Evolutionary conservation across 2,113 vertebrate species (phyloP).

Genomic region (Nycticebus coucang): DNA sequence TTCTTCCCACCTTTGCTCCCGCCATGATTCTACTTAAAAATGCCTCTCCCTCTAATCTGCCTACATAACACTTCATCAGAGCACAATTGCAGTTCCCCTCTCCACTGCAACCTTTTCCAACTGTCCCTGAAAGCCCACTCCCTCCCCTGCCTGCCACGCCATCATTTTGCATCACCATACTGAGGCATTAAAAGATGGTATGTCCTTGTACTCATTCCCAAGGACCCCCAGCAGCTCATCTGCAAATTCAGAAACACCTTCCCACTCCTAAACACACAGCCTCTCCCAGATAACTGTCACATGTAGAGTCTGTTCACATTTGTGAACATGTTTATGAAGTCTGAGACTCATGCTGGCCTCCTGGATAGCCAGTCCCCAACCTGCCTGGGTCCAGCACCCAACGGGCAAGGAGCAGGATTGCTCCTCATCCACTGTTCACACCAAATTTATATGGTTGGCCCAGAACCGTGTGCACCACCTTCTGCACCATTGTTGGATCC

Average conservation of each 20-base stretch:
- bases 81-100: not conserved
- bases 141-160: accelerated
- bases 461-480: too few relatives aligned
- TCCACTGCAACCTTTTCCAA: too few relatives aligned
- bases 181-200: not conserved
- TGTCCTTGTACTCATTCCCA: not conserved
- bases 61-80: not conserved
- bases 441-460: not conserved
- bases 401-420: too few relatives aligned
- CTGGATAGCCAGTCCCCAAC: too few relatives aligned
- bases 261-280: not conserved
- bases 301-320: not conserved
- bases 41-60: not conserved
- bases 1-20: not conserved
- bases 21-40: not conserved
- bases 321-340: not conserved
- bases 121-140: accelerated
- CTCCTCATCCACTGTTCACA: accelerated
- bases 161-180: accelerated
- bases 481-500: too few relatives aligned
- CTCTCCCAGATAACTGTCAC: not conserved
- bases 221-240: not conserved
- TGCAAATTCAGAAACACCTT: not conserved
- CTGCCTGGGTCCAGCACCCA: accelerated
- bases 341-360: not conserved